Evolutionary conservation across 2,888 invertebrate species (phyloP), one percentile per base, ranked within the genome.

Genomic region (Teinopalpus imperialis): DNA sequence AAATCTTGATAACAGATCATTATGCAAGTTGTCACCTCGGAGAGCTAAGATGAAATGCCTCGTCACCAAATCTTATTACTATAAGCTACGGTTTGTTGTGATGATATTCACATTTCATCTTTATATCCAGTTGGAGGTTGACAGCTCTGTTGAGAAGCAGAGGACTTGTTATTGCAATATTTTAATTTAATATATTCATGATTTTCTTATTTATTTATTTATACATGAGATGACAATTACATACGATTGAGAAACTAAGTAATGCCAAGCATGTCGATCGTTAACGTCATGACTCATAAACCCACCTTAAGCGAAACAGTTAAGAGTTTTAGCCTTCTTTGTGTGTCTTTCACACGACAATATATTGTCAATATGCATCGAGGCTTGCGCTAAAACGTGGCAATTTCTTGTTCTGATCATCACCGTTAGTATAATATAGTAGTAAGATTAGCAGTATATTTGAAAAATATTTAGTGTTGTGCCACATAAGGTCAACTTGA

Each of bases 281-380:
- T 31, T 20, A 35, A 45, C 30, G 36, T 36, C 12, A 30, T 79
- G 77, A 75, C 57, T 76, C 74, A 71, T 55, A 56, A 41, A 49
- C 53, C 74, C 74, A 76, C 74, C 74, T 80, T 74, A 78, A 27
- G 10, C 9, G 66, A 47, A 69, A 79, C 78, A 69, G 79, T 81
- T 78, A 74, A 53, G 40, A 56, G 35, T 50, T 57, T 48, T 71
- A 74, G 74, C 72, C 74, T 78, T 74, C 76, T 69, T 58, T 70
- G 63, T 47, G 29, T 35, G 49, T 34, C 32, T 42, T 31, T 43
- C 51, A 49, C 50, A 42, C 40, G 40, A 45, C 35, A 16, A 39
- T 36, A 48, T 46, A 24, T 48, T 49, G 49, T 54, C 53, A 56
- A 60, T 66, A 60, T 58, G 53, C 36, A 66, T 56, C 47, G 57